These are phyloP conservation scores for Melanotaenia pygmaea DNA, from an alignment of 2,797 vertebrate genomes.

Conservation along the genomic window DNA sequence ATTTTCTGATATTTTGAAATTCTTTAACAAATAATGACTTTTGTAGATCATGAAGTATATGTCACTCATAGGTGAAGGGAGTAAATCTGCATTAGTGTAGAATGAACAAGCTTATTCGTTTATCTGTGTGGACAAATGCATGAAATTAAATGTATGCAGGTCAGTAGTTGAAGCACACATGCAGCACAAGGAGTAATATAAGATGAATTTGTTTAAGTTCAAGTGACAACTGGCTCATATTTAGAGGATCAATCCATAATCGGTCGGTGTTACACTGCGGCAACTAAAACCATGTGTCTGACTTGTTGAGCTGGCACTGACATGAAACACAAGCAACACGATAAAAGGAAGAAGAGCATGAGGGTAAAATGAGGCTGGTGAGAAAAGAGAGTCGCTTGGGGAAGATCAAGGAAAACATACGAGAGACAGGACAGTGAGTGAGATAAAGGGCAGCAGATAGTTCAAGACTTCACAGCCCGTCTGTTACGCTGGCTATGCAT, in stretches of 20 bases:
- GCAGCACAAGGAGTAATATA: conserved; percentile 14
- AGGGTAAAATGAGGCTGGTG: conserved; percentile 22
- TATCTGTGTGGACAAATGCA: conserved; percentile 14
- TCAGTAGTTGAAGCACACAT: conserved; percentile 37
- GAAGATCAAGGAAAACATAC: conserved; percentile 35
- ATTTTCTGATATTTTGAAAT: neutral
- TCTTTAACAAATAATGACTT: neutral
- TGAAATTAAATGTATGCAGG: conserved; percentile 53
- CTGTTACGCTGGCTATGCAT: conserved; percentile 14
- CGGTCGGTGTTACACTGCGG: neutral
- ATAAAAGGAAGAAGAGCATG: conserved; percentile 37
- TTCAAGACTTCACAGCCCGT: conserved; percentile 1
- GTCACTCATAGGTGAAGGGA: neutral
- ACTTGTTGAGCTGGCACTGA: conserved; percentile 19
- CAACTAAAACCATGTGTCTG: neutral
- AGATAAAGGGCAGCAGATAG: conserved; percentile 46
- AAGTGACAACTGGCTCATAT: conserved; percentile 38
- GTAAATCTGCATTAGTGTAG: conserved; percentile 20
- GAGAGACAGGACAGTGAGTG: conserved; percentile 22
- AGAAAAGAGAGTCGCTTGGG: conserved; percentile 13
- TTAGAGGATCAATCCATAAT: conserved; percentile 21
- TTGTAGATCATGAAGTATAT: neutral
- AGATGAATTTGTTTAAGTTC: conserved; percentile 27
- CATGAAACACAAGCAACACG: conserved; percentile 37
- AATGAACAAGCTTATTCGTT: neutral